These are phyloP conservation scores for Theodoxus fluviatilis DNA, from an alignment of 2,888 invertebrate genomes.

Conservation along the genomic window DNA sequence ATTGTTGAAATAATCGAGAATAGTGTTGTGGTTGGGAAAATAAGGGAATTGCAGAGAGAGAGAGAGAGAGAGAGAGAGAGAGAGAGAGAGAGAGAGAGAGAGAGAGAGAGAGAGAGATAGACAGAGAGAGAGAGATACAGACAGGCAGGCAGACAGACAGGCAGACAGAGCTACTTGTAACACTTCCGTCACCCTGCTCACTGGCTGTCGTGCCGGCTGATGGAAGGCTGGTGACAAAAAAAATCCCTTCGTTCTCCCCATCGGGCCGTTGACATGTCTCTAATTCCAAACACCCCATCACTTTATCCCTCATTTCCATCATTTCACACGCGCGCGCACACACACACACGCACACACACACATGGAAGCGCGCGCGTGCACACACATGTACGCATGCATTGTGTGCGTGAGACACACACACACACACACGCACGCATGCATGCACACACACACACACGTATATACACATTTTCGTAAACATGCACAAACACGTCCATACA, in stretches of 20 bases:
- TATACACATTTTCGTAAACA: background rate
- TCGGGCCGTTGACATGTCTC: no score
- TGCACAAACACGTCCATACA: background rate
- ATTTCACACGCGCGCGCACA: background rate
- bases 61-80: conserved; percentile 21
- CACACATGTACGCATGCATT: background rate
- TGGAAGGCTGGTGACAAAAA: no score
- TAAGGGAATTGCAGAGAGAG: background rate
- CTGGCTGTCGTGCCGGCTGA: no score
- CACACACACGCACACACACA: background rate
- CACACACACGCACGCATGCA: conserved; percentile 22
- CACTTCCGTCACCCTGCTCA: no score
- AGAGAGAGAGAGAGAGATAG: conserved; percentile 3
- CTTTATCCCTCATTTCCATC: background rate
- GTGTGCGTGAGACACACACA: background rate
- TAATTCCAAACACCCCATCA: no score
- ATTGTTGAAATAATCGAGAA: no score
- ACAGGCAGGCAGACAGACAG: conserved; percentile 17
- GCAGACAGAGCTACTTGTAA: conserved; percentile 14
- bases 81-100: conserved; percentile 24
- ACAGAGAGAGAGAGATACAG: background rate
- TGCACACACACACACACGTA: conserved; percentile 24
- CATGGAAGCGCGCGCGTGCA: background rate
- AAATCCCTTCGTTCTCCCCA: no score
- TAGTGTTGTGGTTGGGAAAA: no score